phyloP scores from a whole-genome alignment of 2,888 invertebrate genomes.

The Epinotia ramella region DNA sequence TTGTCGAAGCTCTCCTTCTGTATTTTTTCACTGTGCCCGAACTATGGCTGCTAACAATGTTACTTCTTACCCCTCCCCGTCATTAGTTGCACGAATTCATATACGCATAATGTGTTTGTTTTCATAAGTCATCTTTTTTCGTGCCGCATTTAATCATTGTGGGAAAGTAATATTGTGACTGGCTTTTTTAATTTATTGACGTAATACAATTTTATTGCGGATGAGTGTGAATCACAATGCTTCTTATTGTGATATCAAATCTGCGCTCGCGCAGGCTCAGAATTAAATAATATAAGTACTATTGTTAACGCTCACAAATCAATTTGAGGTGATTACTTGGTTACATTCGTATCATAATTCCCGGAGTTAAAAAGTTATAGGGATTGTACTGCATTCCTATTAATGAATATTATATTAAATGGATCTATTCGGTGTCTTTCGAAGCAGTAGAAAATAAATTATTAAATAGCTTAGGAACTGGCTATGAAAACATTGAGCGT shows the following conservation, averaged over 20 bases:
- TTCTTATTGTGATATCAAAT: conserved; percentile 16
- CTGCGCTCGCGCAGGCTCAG: conserved; percentile 6
- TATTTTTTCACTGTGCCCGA: conserved; percentile 46
- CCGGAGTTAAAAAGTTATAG: neutral
- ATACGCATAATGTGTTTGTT: conserved; percentile 81
- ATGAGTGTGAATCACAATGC: conserved; percentile 36
- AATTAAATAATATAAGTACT: neutral
- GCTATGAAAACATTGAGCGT: too few species aligned
- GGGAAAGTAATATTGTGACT: conserved; percentile 76
- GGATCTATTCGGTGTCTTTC: neutral
- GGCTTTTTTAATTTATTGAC: conserved; percentile 67
- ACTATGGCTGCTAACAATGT: conserved; percentile 83
- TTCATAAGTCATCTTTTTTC: conserved; percentile 75
- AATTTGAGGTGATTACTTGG: conserved; percentile 23
- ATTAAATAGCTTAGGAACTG: too few species aligned
- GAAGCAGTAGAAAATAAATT: neutral
- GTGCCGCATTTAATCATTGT: conserved; percentile 75
- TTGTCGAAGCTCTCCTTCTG: conserved; percentile 23
- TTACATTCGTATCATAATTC: conserved; percentile 8
- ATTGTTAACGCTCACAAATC: conserved; percentile 36
- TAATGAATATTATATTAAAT: neutral
- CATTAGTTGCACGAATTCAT: conserved; percentile 83
- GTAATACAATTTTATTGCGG: conserved; percentile 64
- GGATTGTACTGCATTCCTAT: neutral
- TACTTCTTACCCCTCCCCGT: conserved; percentile 80